Base-by-base conservation (phyloP, 2,113 vertebrate genomes). In the Xyrauchen texanus region DNA sequence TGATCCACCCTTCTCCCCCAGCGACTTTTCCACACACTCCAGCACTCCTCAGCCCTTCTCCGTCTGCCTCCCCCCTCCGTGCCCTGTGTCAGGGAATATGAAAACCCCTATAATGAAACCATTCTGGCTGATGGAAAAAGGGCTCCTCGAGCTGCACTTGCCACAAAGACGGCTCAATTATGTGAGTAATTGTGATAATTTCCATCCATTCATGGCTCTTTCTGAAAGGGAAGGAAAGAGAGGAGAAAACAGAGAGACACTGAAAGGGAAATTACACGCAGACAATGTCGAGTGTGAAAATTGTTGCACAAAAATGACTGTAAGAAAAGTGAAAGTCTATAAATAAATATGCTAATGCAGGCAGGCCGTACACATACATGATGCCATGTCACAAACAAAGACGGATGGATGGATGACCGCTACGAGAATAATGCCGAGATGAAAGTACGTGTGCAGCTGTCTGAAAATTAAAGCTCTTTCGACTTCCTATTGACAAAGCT, bases 121-220 rank as follows among this genome's bases (percentile, higher is more conserved):
- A 98, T 98, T 99, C 98, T 92, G 96, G 95, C 96, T 98, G 98
- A 98, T 98, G 97, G 98, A 98, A 96, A 97, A 84, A 98, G 95
- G 96, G 94, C 96, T 97, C 96, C 96, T 95, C 95, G 95, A 98
- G 97, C 98, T 96, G 96, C 96, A 97, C 96, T 99, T 97, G 96
- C 96, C 95, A 99, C 96, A 99, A 99, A 99, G 98, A 93, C 96
- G 94, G 95, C 96, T 98, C 98, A 99, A 99, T 99, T 99, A 99
- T 99, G 96, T 97, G 97, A 98, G 97, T 99, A 99, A 99, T 99
- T 99, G 98, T 98, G 98, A 98, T 99, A 98, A 99, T 99, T 99
- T 95, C 97, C 95, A 89, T 91, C 96, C 96, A 99, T 99, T 99
- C 98, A 99, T 95, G 94, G 95, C 95, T 95, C 96, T 98, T 96